These are phyloP conservation scores for Phenganax stokvisi DNA, from an alignment of 92 coral and sea anemone genomes.

Conservation along the genomic window DNA sequence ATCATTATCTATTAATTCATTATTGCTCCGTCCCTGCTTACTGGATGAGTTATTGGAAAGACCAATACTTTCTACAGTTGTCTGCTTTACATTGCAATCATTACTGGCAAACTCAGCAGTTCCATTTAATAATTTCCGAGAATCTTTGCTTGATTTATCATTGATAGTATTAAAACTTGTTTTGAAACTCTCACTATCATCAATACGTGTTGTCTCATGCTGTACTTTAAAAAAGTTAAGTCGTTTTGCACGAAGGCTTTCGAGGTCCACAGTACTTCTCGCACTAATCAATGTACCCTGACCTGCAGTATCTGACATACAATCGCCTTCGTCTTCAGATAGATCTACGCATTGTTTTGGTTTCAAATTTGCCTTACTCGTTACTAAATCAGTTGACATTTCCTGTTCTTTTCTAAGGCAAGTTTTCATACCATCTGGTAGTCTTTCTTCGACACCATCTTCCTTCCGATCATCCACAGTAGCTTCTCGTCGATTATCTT, in stretches of 20 bases:
- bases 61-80: slow-evolving; percentile 7
- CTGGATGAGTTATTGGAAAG: background rate
- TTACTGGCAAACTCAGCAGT: background rate
- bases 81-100: slow-evolving; percentile 3
- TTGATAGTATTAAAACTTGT: background rate
- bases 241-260: slow-evolving; percentile 65
- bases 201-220: background rate
- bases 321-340: background rate
- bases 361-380: background rate
- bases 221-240: slow-evolving; percentile 47
- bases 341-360: background rate
- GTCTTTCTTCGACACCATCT: slow-evolving; percentile 33
- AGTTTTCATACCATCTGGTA: slow-evolving; percentile 15
- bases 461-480: slow-evolving; percentile 44
- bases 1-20: background rate
- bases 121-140: background rate
- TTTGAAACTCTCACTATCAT: background rate
- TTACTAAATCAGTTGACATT: background rate
- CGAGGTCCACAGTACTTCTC: slow-evolving; percentile 51
- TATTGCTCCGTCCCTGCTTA: background rate
- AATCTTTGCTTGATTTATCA: background rate
- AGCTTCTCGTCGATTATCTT: slow-evolving; percentile 41
- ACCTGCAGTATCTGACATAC: background rate
- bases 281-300: background rate
- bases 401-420: slow-evolving; percentile 19